These are phyloP conservation scores for Euwallacea fornicatus DNA, from an alignment of 1,140 invertebrate genomes.

Conservation along the genomic window DNA sequence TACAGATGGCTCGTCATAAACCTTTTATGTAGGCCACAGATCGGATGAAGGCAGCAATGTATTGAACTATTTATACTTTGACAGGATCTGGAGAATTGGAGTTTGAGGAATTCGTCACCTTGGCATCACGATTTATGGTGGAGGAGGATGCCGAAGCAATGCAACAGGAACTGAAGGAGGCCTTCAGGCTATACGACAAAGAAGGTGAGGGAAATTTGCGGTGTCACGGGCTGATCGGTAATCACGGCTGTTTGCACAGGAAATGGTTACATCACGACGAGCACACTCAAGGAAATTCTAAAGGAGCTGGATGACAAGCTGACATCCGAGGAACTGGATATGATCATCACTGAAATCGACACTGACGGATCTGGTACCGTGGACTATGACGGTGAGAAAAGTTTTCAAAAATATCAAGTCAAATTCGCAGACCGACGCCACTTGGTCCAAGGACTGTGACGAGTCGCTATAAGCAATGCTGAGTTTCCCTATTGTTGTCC, in stretches of 20 bases:
- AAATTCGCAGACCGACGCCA: too few relatives aligned
- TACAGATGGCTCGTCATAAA: too few relatives aligned
- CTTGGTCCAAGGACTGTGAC: too few relatives aligned
- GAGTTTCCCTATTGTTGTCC: too few relatives aligned
- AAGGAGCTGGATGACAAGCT: slow-evolving; percentile 75
- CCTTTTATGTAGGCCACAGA: too few relatives aligned
- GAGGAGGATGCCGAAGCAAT: slow-evolving; percentile 82
- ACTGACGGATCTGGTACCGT: slow-evolving; percentile 71
- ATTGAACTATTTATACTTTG: too few relatives aligned
- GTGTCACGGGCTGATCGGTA: not conserved
- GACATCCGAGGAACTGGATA: slow-evolving; percentile 67
- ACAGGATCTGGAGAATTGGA: slow-evolving; percentile 73
- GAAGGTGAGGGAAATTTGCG: slow-evolving; percentile 59
- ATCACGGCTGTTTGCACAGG: slow-evolving; percentile 49
- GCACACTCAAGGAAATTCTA: slow-evolving; percentile 73
- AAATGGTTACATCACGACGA: slow-evolving; percentile 76
- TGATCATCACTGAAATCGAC: slow-evolving; percentile 80
- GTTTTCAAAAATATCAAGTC: not conserved
- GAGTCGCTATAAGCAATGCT: too few relatives aligned
- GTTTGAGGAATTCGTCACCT: slow-evolving; percentile 85
- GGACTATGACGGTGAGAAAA: slow-evolving; percentile 67
- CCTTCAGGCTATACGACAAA: slow-evolving; percentile 87
- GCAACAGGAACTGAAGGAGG: slow-evolving; percentile 82
- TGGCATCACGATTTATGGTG: slow-evolving; percentile 83
- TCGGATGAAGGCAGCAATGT: too few relatives aligned